Percentiles rank a stretch among this genome's conserved stretches.
phyloP scores from a whole-genome alignment of 2,888 invertebrate species.

The Lucinisca nassula region DNA sequence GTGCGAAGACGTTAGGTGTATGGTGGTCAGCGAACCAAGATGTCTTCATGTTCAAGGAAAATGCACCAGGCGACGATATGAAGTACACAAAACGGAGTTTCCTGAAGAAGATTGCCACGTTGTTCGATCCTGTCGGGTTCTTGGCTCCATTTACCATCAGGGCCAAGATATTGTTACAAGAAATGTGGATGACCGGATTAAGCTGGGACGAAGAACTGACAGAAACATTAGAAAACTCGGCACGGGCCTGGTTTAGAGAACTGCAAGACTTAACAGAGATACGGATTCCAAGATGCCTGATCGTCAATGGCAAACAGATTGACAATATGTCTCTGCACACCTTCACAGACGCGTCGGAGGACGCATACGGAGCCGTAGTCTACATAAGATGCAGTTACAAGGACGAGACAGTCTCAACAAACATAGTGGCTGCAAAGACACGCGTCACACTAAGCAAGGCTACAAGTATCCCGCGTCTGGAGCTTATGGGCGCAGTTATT shows the following conservation, averaged over 20 bases:
- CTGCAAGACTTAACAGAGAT: constrained; percentile 31
- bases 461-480: too few relatives aligned
- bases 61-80: background rate
- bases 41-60: constrained; percentile 1
- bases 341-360: constrained; percentile 53
- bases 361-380: constrained; percentile 40
- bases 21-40: constrained; percentile 9
- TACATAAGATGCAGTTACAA: too few relatives aligned
- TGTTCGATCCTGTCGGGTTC: constrained; percentile 83
- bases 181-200: constrained; percentile 72
- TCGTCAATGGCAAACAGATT: background rate
- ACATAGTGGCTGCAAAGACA: too few relatives aligned
- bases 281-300: constrained; percentile 51
- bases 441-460: too few relatives aligned
- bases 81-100: constrained; percentile 73
- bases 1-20: constrained; percentile 19
- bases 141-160: constrained; percentile 70
- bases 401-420: too few relatives aligned
- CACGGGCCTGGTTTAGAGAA: constrained; percentile 57
- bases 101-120: constrained; percentile 69
- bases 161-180: constrained; percentile 77
- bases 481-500: too few relatives aligned
- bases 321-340: constrained; percentile 21
- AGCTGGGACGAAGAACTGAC: constrained; percentile 79
- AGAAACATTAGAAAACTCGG: background rate